A percentile compares a stretch with the other conserved stretches of the same genome.
phyloP scores from a whole-genome alignment of 2,888 invertebrate genomes.

The Sinodicranocentrus sp. region DNA sequence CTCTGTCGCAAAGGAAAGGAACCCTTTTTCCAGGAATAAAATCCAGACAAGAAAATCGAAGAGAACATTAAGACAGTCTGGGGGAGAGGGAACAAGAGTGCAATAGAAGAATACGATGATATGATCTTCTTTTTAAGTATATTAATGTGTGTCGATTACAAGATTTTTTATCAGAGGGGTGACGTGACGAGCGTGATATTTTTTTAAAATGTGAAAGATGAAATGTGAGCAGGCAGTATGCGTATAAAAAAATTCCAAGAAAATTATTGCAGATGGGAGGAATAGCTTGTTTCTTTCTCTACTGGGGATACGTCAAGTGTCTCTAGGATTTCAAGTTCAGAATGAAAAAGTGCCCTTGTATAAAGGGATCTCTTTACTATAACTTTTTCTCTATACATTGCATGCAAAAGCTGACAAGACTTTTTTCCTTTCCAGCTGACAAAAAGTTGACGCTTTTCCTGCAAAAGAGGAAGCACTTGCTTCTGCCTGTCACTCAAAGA shows the following conservation, averaged over 20 bases:
- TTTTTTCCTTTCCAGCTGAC: no score
- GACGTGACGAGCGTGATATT: conserved; percentile 39
- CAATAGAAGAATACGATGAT: not conserved
- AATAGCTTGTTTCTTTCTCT: no score
- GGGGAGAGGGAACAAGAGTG: not conserved
- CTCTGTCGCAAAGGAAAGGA: not conserved
- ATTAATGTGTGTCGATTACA: conserved; percentile 29
- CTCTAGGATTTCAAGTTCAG: no score
- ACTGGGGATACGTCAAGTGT: no score
- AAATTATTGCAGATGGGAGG: no score
- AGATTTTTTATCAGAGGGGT: conserved; percentile 23
- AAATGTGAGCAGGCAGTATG: not conserved
- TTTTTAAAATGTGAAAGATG: not conserved
- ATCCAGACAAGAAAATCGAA: no score
- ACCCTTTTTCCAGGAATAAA: no score
- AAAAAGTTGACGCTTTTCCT: not conserved
- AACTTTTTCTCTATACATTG: no score
- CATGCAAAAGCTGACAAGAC: no score
- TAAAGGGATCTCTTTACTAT: no score
- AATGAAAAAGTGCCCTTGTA: no score
- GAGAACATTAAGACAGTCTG: not conserved
- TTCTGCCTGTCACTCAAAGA: not conserved
- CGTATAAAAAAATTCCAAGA: not conserved
- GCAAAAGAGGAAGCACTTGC: not conserved
- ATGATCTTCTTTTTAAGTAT: not conserved